These are phyloP conservation scores for Anastatus disparis DNA, from an alignment of 1,140 invertebrate species.

Conservation along the genomic window DNA sequence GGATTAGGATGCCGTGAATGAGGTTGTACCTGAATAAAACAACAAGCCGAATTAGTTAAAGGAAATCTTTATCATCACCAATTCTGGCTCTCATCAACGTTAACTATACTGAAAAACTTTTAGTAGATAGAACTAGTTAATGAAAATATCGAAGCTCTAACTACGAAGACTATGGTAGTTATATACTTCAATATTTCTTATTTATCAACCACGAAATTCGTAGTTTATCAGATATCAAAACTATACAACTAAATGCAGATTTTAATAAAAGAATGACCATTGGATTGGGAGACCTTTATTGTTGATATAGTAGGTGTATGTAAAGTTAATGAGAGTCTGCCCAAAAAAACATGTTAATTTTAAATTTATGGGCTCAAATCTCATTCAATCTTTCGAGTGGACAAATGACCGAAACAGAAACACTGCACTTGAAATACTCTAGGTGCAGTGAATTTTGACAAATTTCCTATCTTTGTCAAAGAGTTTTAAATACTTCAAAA, in stretches of 20 bases:
- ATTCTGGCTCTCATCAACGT: too few species aligned
- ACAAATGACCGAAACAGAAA: constrained; percentile 98
- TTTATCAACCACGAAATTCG: too few species aligned
- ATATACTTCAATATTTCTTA: too few species aligned
- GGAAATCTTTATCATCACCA: too few species aligned
- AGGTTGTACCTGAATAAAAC: too few species aligned
- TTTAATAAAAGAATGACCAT: constrained; percentile 99
- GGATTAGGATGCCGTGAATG: too few species aligned
- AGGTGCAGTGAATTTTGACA: constrained; percentile 99
- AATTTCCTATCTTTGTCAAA: constrained; percentile 97
- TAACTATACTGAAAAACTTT: too few species aligned
- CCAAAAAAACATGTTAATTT: constrained; percentile 99
- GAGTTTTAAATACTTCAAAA: constrained; percentile 97
- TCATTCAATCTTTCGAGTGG: constrained; percentile 99
- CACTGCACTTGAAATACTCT: constrained; percentile 99
- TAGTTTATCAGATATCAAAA: too few species aligned
- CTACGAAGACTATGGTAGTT: too few species aligned
- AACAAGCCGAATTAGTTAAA: too few species aligned
- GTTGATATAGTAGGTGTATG: constrained; percentile 98
- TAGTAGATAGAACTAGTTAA: too few species aligned
- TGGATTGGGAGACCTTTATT: constrained; percentile 99
- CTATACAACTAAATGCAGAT: constrained; percentile 74
- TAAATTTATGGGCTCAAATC: constrained; percentile 98
- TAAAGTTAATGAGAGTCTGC: constrained; percentile 98
- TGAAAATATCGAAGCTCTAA: too few species aligned